These are phyloP conservation scores for Trematocara macrostoma DNA, from an alignment of 2,113 vertebrate species.

Conservation along the genomic window DNA sequence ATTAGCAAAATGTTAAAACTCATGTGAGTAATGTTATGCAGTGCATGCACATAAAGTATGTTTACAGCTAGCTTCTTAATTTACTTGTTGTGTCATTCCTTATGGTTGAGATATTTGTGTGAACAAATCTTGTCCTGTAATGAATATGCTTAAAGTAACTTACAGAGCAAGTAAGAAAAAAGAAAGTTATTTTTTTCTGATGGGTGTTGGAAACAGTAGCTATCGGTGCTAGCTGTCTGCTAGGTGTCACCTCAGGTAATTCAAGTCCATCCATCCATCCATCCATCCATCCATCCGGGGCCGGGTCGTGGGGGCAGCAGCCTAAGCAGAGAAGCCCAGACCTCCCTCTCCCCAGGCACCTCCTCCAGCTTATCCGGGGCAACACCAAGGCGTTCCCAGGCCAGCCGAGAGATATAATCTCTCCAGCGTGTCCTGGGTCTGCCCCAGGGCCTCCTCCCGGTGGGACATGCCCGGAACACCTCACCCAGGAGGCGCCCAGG, in stretches of 20 bases:
- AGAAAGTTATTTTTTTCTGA: not conserved
- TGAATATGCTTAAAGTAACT: not conserved
- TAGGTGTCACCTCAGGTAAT: not conserved
- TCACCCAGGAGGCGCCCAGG: not conserved
- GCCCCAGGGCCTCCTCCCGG: fast-evolving
- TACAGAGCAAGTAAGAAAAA: not conserved
- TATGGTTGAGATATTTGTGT: not conserved
- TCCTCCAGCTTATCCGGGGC: not conserved
- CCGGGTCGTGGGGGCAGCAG: not conserved
- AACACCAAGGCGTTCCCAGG: not conserved
- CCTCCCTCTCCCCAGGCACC: not conserved
- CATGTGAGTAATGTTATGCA: not conserved
- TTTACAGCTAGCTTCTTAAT: not conserved
- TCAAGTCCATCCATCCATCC: not conserved
- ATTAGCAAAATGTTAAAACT: constrained; percentile 8
- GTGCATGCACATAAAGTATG: not conserved
- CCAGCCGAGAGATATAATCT: not conserved
- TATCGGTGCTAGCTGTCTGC: not conserved
- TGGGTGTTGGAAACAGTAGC: not conserved
- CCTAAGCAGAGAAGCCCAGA: not conserved
- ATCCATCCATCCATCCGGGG: not conserved
- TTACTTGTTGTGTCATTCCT: not conserved
- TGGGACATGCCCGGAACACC: fast-evolving
- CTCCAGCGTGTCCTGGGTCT: not conserved
- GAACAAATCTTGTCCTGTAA: not conserved